Base-by-base conservation (phyloP, 2,113 vertebrate species). In the Apteryx owenii region DNA sequence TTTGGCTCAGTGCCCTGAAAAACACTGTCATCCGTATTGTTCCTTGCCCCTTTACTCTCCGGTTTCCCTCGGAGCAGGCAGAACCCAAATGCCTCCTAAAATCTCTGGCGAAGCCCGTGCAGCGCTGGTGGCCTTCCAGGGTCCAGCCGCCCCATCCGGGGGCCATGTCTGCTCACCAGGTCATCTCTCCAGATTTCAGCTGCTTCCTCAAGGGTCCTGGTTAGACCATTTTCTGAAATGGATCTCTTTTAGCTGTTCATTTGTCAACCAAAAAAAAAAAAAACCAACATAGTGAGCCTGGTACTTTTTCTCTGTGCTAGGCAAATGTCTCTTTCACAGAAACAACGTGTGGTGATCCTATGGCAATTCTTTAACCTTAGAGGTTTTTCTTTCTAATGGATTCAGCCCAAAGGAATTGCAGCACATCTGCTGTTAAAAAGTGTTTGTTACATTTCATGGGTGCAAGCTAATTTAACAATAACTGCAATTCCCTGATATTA, bases 381-480 rank as follows among this genome's bases (percentile, higher is more conserved):
- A 93, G 56, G 65, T 92, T 76, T 89, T 65, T 36, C 6, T 2
- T 1, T 61, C 84, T 60, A 58, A 94, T 85, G 68, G 96, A 91
- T 81, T 90, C 71, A 81, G 76, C 80, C 1, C 26, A 89, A 87
- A 86, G 96, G 86, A 95, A 97, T 81, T 81, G 69, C 64, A 80
- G 36, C 44, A 40, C 73, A 33, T 70, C 53, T 91, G 77, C 23
- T 58, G 20, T 75, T 80, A 75, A 76, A 87, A 85, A 7, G 20
- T 70, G 42, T 69, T 76, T 83, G 48, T 38, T 86, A 66, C 10
- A 8, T 92, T 79, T 89, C 33, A 29, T 28, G 60, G 75, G 54
- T 93, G 81, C 89, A 94, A 97, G 93, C 97, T 96, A 95, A 81
- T 94, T 87, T 71, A 54, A 36, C n/a, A 60, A 31, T 40, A 85